Base-by-base conservation (phyloP, 92 coral and sea anemone species). In the Zoanthus sansibaricus region DNA sequence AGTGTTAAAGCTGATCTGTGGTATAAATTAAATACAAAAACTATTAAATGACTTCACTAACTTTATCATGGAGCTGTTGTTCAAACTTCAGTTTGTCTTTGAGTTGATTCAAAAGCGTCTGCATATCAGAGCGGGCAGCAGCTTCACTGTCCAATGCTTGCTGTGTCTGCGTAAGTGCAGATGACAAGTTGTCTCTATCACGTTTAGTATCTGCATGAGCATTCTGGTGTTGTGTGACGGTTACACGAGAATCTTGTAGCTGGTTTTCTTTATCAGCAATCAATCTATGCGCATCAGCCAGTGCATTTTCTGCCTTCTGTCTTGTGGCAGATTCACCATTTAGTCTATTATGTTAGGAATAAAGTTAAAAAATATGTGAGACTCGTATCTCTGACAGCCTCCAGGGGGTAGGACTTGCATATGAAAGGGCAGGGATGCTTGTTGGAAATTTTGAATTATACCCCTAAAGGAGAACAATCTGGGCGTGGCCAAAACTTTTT, bases 221-320 rank as follows among this genome's bases (percentile, higher is more conserved):
- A 87, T 96, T 96, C 89, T 95, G 98, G 76, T 96, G 99, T 72
- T 96, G 99, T 21, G 99, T 94, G 69, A 93, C 87, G 1, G 96
- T 93, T 52, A 96, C 98, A n/a, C 99, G 89, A 1, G 98, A 94
- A 82, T 96, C 99, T 82, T 96, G 99, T 54, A 96, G 72, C 74
- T 77, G 84, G 70, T 93, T 93, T 33, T 96, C 99, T 86, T 96
- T 96, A 12, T 96, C 99, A 42, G 98, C 99, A 30, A 96, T 90
- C 31, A 91, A 92, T 11, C 99, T 88, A 32, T 95, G 95, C 0
- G 99, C 99, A 91, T 96, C 99, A 9, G 98, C 98, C 18, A 96
- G 92, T 59, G 92, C 95, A 89, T 96, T 96, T 69, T 96, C 99
- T 5, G 89, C 87, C 90, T 96, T 96, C 76, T 93, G 92, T 21